Evolutionary conservation across 2,888 invertebrate genomes (phyloP).

Genomic region (Linnaemya vulpina): DNA sequence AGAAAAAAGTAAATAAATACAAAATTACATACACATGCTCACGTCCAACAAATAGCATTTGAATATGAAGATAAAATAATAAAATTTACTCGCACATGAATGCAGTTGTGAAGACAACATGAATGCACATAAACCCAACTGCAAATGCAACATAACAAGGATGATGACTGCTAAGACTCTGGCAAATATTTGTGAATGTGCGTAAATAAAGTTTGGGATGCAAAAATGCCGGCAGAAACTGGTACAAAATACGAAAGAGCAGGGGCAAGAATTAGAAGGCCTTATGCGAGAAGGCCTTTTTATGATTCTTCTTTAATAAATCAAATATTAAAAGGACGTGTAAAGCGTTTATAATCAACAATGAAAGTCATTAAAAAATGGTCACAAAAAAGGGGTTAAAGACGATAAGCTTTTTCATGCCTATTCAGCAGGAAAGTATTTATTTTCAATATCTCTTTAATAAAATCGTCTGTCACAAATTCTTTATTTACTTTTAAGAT

Average conservation of each 20-base stretch:
- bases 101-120: slow-evolving; percentile 55
- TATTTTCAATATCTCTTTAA: no score
- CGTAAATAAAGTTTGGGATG: not conserved
- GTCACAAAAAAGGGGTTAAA: no score
- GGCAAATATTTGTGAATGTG: slow-evolving; percentile 10
- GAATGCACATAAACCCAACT: slow-evolving; percentile 31
- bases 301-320: not conserved
- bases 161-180: slow-evolving; percentile 28
- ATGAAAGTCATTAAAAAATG: no score
- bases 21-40: slow-evolving; percentile 18
- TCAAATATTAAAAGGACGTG: no score
- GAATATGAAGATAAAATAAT: slow-evolving; percentile 43
- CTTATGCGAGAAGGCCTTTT: not conserved
- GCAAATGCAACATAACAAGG: slow-evolving; percentile 4
- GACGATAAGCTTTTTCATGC: no score
- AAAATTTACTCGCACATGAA: slow-evolving; percentile 37
- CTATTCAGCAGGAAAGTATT: no score
- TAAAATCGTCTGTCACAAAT: no score
- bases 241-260: slow-evolving; percentile 1
- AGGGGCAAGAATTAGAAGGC: not conserved
- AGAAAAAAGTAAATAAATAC: slow-evolving; percentile 15
- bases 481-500: no score
- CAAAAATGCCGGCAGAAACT: slow-evolving; percentile 10
- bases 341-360: no score
- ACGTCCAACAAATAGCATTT: slow-evolving; percentile 7